Conservation (phyloP, 2,113 vertebrate species). For the Syrmaticus mikado region DNA sequence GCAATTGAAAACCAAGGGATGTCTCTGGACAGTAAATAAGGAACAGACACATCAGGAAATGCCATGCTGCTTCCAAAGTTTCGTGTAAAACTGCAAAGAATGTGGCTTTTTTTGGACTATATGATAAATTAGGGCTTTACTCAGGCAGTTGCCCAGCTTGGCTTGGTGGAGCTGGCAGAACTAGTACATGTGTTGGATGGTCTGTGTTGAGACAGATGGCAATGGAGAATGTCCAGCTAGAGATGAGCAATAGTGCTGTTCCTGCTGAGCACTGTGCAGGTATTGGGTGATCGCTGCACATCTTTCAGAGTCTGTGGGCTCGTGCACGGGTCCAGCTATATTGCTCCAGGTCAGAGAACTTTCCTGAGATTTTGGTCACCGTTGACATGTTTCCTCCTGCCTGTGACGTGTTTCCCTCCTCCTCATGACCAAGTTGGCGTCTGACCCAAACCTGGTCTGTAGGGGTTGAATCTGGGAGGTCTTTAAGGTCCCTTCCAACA, state of each 20-base stretch:
- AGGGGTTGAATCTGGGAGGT: neutral
- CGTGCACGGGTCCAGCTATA: rapidly evolving
- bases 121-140: neutral
- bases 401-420: neutral
- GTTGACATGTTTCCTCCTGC: neutral
- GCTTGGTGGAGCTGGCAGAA: neutral
- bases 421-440: neutral
- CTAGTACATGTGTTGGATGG: neutral
- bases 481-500: neutral
- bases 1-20: neutral
- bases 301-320: neutral
- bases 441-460: neutral
- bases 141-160: neutral
- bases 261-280: neutral
- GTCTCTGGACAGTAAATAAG: neutral
- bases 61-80: neutral
- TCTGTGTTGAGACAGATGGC: rapidly evolving
- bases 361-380: neutral
- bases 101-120: neutral
- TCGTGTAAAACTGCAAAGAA: too few relatives aligned
- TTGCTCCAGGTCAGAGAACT: neutral
- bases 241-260: neutral
- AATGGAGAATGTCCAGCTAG: rapidly evolving
- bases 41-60: neutral
- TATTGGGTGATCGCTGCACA: rapidly evolving